Evolutionary conservation across 1,140 invertebrate genomes (phyloP).

Genomic region (Eueides isabella): DNA sequence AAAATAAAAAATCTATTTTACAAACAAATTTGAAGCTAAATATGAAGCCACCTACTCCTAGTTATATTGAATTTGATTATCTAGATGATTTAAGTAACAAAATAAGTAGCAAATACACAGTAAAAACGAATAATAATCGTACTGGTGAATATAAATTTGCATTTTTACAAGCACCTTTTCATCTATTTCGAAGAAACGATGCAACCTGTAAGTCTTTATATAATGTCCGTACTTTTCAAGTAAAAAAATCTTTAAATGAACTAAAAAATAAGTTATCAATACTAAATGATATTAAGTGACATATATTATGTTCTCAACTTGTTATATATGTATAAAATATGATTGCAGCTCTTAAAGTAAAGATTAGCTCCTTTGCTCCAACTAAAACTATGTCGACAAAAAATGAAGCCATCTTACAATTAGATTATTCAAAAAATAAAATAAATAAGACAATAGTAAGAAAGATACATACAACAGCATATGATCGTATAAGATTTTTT

Average conservation of each 20-base stretch:
- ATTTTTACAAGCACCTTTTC: slow-evolving; percentile 32
- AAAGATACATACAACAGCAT: slow-evolving; percentile 29
- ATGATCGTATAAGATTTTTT: slow-evolving; percentile 72
- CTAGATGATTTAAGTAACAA: slow-evolving; percentile 55
- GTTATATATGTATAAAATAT: not conserved
- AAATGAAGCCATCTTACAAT: not conserved
- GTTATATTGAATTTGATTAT: slow-evolving; percentile 73
- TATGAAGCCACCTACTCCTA: slow-evolving; percentile 47
- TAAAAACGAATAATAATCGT: not conserved
- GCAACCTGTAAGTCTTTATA: slow-evolving; percentile 14
- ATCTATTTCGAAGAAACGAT: slow-evolving; percentile 31
- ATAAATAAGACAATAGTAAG: not conserved
- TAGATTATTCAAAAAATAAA: not conserved
- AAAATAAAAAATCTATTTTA: not conserved
- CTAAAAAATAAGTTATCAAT: too few species aligned
- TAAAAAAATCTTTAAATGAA: not conserved
- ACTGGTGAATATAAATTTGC: slow-evolving; percentile 19
- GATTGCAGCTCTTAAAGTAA: slow-evolving; percentile 10
- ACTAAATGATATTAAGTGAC: too few species aligned
- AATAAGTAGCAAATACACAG: slow-evolving; percentile 22
- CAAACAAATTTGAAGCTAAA: not conserved
- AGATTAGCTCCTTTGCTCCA: not conserved
- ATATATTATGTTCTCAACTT: not conserved
- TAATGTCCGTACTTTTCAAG: not conserved
- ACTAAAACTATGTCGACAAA: not conserved